Base-by-base conservation (phyloP, 2,888 invertebrate species). In the Philopedon plagiatum region DNA sequence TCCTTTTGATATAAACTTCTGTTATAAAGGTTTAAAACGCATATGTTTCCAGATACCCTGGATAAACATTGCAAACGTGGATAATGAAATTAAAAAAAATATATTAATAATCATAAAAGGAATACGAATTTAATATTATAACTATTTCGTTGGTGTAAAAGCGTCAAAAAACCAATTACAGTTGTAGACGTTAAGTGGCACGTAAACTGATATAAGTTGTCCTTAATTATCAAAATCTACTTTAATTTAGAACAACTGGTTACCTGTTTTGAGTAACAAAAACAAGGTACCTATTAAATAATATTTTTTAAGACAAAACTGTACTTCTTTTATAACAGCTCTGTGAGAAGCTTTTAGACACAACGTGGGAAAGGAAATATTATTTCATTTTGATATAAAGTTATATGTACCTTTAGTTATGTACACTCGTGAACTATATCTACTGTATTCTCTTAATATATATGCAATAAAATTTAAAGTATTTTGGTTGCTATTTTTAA, bases 321-420 rank as follows among this genome's bases (percentile, higher is more conserved):
- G 60, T 60, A 60, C 56, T 39, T 64, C 29, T 46, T 26, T 26
- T 23, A 57, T 15, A 32, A 32, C 15, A 13, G 63, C 29, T 46
- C 15, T 46, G 21, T 37, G 19, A 18, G 13, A 18, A 41, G 8
- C 39, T 39, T 26, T 54, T 64, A n/a, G n/a, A n/a, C n/a, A 54
- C 19, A 56, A 23, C 56, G 65, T 65, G 57, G 29, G 65, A 65
- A 65, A 65, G 57, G 41, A 65, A 57, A 46, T 44, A 56, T n/a
- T n/a, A n/a, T 44, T 65, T 56, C 34, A 57, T 64, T 64, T 64
- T 54, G 18, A 57, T 44, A 32, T 26, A 23, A 57, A 18, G 37
- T 11, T 41, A 64, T 39, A n/a, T n/a, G n/a, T n/a, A 54, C 41
- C 9, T 57, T 56, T 57, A 65, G 57, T 65, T 57, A 57, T 34